Evolutionary conservation across 2,797 vertebrate genomes (phyloP).

Genomic region (Thaleichthys pacificus): DNA sequence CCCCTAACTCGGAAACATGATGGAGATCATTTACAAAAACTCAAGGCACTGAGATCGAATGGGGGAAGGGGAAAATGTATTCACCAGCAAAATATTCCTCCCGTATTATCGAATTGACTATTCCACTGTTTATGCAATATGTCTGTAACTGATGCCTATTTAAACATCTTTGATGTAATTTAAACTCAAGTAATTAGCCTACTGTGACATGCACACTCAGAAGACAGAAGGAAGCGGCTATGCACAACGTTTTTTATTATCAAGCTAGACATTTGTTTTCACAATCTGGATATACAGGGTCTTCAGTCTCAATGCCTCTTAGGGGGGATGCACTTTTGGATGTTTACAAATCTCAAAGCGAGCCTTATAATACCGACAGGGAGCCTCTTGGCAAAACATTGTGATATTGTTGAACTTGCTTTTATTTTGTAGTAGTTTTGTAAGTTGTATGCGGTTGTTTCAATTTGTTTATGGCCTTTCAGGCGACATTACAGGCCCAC

Average conservation of each 20-base stretch:
- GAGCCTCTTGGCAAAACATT: conserved; percentile 43
- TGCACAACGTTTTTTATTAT: not conserved
- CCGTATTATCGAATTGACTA: not conserved
- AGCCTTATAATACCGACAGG: conserved; percentile 51
- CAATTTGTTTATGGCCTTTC: conserved; percentile 24
- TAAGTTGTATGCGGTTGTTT: not conserved
- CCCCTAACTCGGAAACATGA: conserved; percentile 84
- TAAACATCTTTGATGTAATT: not conserved
- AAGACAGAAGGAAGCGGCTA: not conserved
- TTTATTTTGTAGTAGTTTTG: conserved; percentile 12
- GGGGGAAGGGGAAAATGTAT: not conserved
- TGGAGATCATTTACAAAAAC: conserved; percentile 40
- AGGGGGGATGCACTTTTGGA: conserved; percentile 59
- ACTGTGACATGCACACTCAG: not conserved
- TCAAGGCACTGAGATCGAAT: conserved; percentile 28
- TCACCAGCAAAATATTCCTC: not conserved
- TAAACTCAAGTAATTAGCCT: conserved; percentile 9
- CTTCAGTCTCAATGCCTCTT: conserved; percentile 22
- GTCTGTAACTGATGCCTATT: conserved; percentile 6
- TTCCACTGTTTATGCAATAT: conserved; percentile 6
- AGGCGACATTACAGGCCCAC: conserved; percentile 7
- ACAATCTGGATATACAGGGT: conserved; percentile 33
- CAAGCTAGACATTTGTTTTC: conserved; percentile 11
- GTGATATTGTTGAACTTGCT: conserved; percentile 22
- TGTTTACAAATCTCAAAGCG: conserved; percentile 51